A percentile compares a stretch with the other conserved stretches of the same genome.
Conservation (phyloP, 2,888 invertebrate species). For the Xestoiulus laeticollis region DNA sequence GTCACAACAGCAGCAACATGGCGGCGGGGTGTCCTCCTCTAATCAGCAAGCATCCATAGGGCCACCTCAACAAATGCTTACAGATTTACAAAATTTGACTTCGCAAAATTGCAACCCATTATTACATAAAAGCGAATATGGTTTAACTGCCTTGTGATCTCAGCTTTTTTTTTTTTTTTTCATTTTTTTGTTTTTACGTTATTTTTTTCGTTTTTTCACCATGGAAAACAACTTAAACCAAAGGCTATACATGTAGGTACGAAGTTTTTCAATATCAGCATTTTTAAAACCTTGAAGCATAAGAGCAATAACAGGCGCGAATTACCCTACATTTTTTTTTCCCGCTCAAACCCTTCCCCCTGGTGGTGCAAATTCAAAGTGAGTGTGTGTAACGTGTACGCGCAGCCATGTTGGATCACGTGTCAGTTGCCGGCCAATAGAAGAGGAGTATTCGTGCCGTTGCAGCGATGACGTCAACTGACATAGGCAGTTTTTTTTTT, state of each 20-base stretch:
- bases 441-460: constrained; percentile 7
- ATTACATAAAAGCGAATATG: constrained; percentile 53
- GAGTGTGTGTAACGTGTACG: constrained; percentile 23
- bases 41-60: constrained; percentile 29
- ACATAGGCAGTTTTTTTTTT: not conserved
- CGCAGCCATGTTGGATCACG: constrained; percentile 19
- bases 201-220: constrained; percentile 25
- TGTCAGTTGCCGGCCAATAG: not conserved
- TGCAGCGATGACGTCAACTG: not conserved
- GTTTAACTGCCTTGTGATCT: constrained; percentile 53
- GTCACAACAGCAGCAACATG: constrained; percentile 67
- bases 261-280: not conserved
- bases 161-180: constrained; percentile 2
- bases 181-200: not conserved
- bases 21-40: constrained; percentile 32
- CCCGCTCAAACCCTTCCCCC: not conserved
- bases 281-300: not conserved
- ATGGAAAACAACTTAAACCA: constrained; percentile 14
- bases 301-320: constrained; percentile 23
- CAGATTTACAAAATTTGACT: constrained; percentile 44
- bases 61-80: constrained; percentile 41
- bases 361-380: constrained; percentile 10
- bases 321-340: not conserved
- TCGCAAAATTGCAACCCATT: constrained; percentile 41
- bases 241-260: constrained; percentile 15